Conservation (phyloP, 2,888 invertebrate genomes). For the Tenthredo livida region DNA sequence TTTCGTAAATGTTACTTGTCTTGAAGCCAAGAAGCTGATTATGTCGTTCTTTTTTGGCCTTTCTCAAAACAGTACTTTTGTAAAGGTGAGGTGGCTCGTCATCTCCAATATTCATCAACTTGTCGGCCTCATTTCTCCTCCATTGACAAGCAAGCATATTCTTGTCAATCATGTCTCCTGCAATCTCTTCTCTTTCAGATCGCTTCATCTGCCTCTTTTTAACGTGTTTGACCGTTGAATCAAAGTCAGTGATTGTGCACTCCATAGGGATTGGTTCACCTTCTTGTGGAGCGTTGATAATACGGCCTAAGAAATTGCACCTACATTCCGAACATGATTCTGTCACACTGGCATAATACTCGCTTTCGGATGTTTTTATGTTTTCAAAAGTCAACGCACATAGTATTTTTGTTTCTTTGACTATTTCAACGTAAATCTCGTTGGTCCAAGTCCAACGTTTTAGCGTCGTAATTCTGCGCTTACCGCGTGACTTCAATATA, state of each 20-base stretch:
- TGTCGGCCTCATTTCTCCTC: slow-evolving; percentile 1
- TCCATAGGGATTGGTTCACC: not conserved
- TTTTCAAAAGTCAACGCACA: slow-evolving; percentile 1
- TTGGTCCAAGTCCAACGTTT: slow-evolving; percentile 15
- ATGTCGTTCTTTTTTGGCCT: slow-evolving; percentile 10
- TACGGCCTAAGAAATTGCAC: not conserved
- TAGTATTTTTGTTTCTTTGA: not conserved
- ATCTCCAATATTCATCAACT: slow-evolving; percentile 17
- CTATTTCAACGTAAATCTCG: not conserved
- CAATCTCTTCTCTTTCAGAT: not conserved
- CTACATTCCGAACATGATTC: not conserved
- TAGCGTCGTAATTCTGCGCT: not conserved
- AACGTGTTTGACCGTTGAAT: not conserved
- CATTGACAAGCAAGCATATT: slow-evolving; percentile 10
- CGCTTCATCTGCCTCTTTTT: slow-evolving; percentile 17
- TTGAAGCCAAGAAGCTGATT: slow-evolving; percentile 30
- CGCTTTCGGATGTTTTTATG: slow-evolving; percentile 1
- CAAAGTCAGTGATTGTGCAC: slow-evolving; percentile 4
- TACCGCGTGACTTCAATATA: not conserved
- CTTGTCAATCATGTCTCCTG: not conserved
- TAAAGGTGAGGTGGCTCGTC: slow-evolving; percentile 3
- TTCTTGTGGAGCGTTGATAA: not conserved
- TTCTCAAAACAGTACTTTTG: slow-evolving; percentile 6
- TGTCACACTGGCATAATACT: not conserved
- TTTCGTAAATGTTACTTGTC: slow-evolving; percentile 5